Percentiles rank a stretch among this genome's conserved stretches.
Conservation (phyloP, 2,797 vertebrate species). For the Myotis vivesi region DNA sequence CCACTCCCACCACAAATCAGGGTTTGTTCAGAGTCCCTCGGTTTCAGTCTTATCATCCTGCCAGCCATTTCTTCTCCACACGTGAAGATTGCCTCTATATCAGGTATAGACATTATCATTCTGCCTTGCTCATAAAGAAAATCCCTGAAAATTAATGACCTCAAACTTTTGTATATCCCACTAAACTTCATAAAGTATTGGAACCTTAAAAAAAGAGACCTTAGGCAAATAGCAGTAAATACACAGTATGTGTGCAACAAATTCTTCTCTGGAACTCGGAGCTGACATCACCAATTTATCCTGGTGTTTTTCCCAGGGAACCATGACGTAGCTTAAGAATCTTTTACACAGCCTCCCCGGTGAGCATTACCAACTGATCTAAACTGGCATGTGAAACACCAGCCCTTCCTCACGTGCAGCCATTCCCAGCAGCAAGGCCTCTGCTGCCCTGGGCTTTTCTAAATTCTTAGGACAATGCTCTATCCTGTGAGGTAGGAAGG, state of each 20-base stretch:
- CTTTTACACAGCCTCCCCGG: neutral
- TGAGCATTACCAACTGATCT: neutral
- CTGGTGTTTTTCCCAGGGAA: neutral
- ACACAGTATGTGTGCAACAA: neutral
- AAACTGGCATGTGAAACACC: neutral
- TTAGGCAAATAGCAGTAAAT: neutral
- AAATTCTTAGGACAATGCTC: neutral
- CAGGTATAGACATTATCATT: neutral
- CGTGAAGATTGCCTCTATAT: neutral
- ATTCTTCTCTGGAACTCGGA: neutral
- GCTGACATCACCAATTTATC: neutral
- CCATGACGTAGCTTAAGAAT: neutral
- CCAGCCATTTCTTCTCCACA: neutral
- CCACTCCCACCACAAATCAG: neutral
- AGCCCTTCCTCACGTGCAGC: neutral
- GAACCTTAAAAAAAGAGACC: neutral
- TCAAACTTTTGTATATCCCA: too few relatives aligned
- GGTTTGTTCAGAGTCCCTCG: neutral
- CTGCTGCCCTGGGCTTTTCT: neutral
- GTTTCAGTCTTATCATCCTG: neutral
- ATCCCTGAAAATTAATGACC: too few relatives aligned
- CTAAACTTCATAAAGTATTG: neutral
- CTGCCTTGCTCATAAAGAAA: neutral
- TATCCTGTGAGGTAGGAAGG: neutral
- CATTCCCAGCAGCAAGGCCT: neutral